phyloP scores from a whole-genome alignment of 2,797 vertebrate species.

The Falco naumanni region DNA sequence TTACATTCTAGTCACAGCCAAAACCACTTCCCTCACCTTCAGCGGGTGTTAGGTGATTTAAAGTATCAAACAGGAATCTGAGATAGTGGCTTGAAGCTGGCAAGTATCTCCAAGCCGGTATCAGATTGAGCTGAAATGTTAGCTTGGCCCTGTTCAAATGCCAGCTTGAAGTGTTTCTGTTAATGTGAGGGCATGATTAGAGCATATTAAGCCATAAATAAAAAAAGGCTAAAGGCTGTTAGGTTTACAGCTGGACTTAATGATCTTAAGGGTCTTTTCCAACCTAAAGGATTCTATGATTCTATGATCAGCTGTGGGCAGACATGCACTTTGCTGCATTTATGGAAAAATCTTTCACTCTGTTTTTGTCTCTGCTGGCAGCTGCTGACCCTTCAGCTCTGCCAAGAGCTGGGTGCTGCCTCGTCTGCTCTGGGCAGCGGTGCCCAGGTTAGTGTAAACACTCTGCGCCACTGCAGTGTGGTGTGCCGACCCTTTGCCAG shows the following conservation, averaged over 20 bases:
- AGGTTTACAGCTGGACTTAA: background rate
- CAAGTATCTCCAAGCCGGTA: background rate
- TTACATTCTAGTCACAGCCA: background rate
- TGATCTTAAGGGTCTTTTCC: background rate
- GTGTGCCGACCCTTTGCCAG: accelerated
- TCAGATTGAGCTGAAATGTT: background rate
- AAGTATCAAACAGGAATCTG: background rate
- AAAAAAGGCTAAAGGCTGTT: background rate
- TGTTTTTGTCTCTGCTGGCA: background rate
- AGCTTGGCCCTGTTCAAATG: background rate
- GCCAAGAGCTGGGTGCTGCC: background rate
- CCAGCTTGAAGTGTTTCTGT: background rate
- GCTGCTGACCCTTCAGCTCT: background rate
- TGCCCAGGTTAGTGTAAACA: background rate
- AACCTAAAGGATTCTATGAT: background rate
- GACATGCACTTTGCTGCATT: background rate
- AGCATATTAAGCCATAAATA: background rate
- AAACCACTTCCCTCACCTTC: background rate
- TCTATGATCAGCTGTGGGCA: background rate
- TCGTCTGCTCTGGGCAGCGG: background rate
- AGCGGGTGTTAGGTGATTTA: background rate
- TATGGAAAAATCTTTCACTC: background rate
- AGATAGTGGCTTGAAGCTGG: background rate
- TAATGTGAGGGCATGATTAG: background rate
- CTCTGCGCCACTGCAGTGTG: accelerated